Conservation (phyloP, 2,888 invertebrate genomes). For the Creontiades dilutus region DNA sequence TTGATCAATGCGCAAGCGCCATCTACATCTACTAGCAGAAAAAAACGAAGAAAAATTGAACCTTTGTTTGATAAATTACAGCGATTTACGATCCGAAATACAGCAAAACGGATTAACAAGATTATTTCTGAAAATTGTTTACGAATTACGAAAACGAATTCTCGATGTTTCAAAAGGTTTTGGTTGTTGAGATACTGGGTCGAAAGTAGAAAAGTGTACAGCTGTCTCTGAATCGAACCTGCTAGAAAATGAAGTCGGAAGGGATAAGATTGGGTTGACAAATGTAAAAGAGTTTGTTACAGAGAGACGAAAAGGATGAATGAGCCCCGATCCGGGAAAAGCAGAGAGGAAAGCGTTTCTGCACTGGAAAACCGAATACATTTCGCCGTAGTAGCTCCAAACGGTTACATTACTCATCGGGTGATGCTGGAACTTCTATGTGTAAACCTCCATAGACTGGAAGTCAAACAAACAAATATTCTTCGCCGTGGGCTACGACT, state of each 20-base stretch:
- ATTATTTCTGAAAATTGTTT: too few relatives aligned
- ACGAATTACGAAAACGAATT: background rate
- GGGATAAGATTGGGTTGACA: conserved; percentile 71
- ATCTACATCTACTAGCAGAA: too few relatives aligned
- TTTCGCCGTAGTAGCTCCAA: conserved; percentile 39
- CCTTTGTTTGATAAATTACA: too few relatives aligned
- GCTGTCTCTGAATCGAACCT: conserved; percentile 53
- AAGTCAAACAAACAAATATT: conserved; percentile 58
- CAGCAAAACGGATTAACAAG: too few relatives aligned
- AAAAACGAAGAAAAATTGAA: too few relatives aligned
- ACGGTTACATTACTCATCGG: conserved; percentile 70
- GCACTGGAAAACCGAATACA: conserved; percentile 64
- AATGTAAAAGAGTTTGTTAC: conserved; percentile 70
- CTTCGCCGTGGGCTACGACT: background rate
- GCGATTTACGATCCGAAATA: too few relatives aligned
- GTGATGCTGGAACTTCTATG: conserved; percentile 4
- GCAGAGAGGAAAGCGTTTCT: conserved; percentile 10
- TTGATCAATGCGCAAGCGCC: too few relatives aligned
- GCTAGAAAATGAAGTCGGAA: conserved; percentile 63
- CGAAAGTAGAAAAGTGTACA: background rate
- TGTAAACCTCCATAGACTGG: background rate
- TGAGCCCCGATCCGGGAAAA: conserved; percentile 24
- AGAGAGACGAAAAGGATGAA: background rate
- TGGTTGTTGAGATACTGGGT: background rate
- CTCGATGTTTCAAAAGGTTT: background rate